Percentiles rank a stretch among this genome's conserved stretches.
These are phyloP conservation scores for Odontomachus brunneus DNA, from an alignment of 1,140 invertebrate species.

Conservation along the genomic window DNA sequence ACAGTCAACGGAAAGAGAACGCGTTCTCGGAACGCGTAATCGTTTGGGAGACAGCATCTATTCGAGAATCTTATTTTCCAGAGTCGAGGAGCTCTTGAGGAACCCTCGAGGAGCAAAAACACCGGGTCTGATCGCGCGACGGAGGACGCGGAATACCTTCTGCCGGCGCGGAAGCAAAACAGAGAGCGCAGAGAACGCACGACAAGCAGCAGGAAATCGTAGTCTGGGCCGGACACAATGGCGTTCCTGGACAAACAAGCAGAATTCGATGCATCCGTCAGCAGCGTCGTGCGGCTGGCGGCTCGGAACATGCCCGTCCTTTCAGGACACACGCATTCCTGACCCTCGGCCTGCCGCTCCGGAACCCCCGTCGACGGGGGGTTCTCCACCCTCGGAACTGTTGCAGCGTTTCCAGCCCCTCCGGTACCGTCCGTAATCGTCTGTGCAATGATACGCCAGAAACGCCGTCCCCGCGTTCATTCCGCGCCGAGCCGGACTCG, in stretches of 20 bases:
- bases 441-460: slow-evolving; percentile 69
- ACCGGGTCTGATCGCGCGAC: neutral
- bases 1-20: too few relatives aligned
- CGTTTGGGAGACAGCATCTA: slow-evolving; percentile 13
- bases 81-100: too few relatives aligned
- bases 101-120: slow-evolving; percentile 13
- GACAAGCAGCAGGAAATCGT: slow-evolving; percentile 38
- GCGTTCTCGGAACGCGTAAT: neutral
- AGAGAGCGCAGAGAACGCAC: neutral
- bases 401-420: slow-evolving; percentile 39
- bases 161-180: neutral
- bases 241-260: slow-evolving; percentile 34
- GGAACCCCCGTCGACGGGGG: slow-evolving; percentile 1
- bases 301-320: slow-evolving; percentile 39
- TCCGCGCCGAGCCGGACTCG: slow-evolving; percentile 52
- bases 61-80: slow-evolving; percentile 49
- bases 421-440: slow-evolving; percentile 63
- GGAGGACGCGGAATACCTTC: slow-evolving; percentile 23
- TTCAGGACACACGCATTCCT: slow-evolving; percentile 59
- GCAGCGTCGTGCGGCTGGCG: neutral
- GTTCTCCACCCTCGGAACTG: slow-evolving; percentile 62
- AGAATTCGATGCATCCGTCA: slow-evolving; percentile 43
- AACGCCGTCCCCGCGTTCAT: slow-evolving; percentile 65
- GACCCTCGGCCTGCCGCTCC: slow-evolving; percentile 42
- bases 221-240: slow-evolving; percentile 20